phyloP scores from a whole-genome alignment of 2,888 invertebrate species.

The Clusia tigrina region DNA sequence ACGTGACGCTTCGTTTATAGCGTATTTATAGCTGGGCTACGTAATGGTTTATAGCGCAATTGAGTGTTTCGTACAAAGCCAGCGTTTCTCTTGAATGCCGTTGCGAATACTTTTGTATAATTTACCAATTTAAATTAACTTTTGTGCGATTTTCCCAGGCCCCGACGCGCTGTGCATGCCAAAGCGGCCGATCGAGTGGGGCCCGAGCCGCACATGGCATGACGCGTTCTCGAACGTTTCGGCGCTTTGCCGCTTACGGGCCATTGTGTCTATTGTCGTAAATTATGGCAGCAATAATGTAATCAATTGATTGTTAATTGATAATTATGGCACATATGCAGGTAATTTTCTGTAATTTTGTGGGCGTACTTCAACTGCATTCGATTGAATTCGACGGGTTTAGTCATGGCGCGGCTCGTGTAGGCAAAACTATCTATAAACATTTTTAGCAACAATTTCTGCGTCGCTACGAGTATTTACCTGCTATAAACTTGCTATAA shows the following conservation, averaged over 20 bases:
- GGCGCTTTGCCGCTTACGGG: slow-evolving; percentile 16
- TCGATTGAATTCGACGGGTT: too few relatives aligned
- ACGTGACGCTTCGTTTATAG: slow-evolving; percentile 60
- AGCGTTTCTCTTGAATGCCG: slow-evolving; percentile 16
- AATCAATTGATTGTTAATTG: slow-evolving; percentile 60
- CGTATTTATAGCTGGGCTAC: too few relatives aligned
- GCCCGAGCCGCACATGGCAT: neutral
- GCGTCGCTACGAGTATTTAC: too few relatives aligned
- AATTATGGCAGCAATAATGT: slow-evolving; percentile 35
- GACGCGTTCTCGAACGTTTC: slow-evolving; percentile 6
- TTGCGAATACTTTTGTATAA: slow-evolving; percentile 59
- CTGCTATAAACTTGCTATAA: too few relatives aligned
- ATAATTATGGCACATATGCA: slow-evolving; percentile 47
- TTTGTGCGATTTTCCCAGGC: slow-evolving; percentile 56
- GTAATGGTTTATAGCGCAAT: slow-evolving; percentile 53
- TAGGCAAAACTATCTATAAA: too few relatives aligned
- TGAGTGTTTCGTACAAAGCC: slow-evolving; percentile 41
- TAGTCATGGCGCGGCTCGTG: too few relatives aligned
- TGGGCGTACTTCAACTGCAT: neutral
- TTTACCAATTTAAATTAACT: slow-evolving; percentile 62
- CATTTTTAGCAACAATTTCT: too few relatives aligned
- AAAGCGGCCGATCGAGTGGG: neutral
- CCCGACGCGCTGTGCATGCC: too few relatives aligned
- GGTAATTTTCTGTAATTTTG: slow-evolving; percentile 37
- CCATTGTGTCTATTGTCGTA: slow-evolving; percentile 43